Evolutionary conservation across 2,797 vertebrate species (phyloP), one percentile per base, ranked within the genome.

Genomic region (Tamandua tetradactyla): DNA sequence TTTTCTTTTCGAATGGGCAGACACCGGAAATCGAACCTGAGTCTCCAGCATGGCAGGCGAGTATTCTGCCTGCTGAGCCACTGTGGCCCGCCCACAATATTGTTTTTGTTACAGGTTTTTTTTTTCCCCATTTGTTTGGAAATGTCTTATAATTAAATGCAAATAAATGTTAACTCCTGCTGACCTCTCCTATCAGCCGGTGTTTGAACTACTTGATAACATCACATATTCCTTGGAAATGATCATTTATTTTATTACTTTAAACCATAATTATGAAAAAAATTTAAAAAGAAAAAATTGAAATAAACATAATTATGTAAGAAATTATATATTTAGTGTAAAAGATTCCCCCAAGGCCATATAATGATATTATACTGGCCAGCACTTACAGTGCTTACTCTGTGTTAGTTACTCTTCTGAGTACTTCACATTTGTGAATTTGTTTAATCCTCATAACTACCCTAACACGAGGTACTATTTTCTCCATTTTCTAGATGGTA

Each of bases 101-200:
- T 82, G 35, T 66, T 87, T 42, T 74, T 64, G n/a, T 92, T 71
- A 66, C 75, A 44, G 20, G n/a, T 83, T 35, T 22, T 44, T 44
- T 30, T 59, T 66, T 44, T 87, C 42, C 42, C 62, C 69, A 30
- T 83, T 87, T 61, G 52, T 84, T 47, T 87, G 87, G 92, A 93
- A 69, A 44, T 42, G 14, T 75, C 42, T 92, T 49, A 25, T 30
- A 64, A 23, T 89, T 62, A 89, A 69, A 44, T 72, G 71, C 42
- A 59, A 75, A 0, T 55, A 59, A 75, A 0, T 55, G 55, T 22
- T 88, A 64, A 83, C 80, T 69, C 85, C n/a, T 49, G 55, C 72
- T 80, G 76, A 13, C n/a, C 49, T 84, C 14, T 64, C 30, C 57
- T 68, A 32, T 47, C 35, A 44, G 18, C 64, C 71, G 84, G 13